phyloP scores from a whole-genome alignment of 2,888 invertebrate genomes.

The Copidosoma aretas region DNA sequence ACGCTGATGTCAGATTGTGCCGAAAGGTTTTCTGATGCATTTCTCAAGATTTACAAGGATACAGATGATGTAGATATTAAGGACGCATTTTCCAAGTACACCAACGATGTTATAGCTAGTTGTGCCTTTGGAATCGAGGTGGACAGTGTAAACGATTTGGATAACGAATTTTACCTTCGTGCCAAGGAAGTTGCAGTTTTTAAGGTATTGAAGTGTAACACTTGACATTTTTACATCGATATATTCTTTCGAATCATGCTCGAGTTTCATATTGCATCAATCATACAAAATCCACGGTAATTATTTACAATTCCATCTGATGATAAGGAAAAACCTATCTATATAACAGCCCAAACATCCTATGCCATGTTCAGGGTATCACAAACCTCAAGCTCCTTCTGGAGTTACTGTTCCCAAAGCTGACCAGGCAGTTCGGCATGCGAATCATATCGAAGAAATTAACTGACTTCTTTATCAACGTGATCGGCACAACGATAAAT shows the following conservation, averaged over 20 bases:
- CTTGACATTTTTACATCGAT: too few relatives aligned
- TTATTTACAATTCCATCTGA: too few relatives aligned
- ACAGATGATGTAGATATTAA: slow-evolving; percentile 47
- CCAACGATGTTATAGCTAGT: slow-evolving; percentile 37
- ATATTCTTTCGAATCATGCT: too few relatives aligned
- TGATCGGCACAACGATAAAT: slow-evolving; percentile 44
- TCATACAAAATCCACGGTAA: too few relatives aligned
- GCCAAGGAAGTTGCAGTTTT: slow-evolving; percentile 34
- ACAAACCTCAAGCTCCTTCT: slow-evolving; percentile 41
- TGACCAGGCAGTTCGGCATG: slow-evolving; percentile 40
- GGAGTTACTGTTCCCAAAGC: slow-evolving; percentile 36
- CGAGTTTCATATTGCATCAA: too few relatives aligned
- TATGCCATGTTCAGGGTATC: not conserved
- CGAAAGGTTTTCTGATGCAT: slow-evolving; percentile 46
- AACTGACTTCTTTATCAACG: slow-evolving; percentile 41
- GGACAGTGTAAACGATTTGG: slow-evolving; percentile 49
- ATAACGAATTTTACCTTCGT: slow-evolving; percentile 50
- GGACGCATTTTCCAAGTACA: slow-evolving; percentile 47
- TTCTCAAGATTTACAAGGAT: slow-evolving; percentile 2
- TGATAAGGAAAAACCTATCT: too few relatives aligned
- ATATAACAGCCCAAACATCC: too few relatives aligned
- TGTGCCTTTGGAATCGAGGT: slow-evolving; percentile 48
- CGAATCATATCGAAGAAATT: slow-evolving; percentile 25
- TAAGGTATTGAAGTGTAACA: slow-evolving; percentile 8
- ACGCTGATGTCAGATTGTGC: slow-evolving; percentile 61